A percentile compares a stretch with the other conserved stretches of the same genome.
Evolutionary conservation across 2,113 vertebrate species (phyloP).

Genomic region (Campylomormyrus tamandua): DNA sequence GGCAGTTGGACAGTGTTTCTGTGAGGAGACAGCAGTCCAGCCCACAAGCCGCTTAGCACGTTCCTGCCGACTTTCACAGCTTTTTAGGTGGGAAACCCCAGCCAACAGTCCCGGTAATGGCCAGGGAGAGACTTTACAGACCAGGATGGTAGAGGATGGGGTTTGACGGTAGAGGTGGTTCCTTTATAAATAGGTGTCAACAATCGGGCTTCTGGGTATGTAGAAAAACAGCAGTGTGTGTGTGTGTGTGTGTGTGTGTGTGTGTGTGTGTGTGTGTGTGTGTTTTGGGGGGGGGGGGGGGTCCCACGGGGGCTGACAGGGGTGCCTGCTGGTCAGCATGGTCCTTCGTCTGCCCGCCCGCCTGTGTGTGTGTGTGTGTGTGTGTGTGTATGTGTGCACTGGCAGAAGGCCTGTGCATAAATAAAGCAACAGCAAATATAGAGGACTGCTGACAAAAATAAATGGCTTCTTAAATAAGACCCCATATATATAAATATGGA

Average conservation of each 20-base stretch:
- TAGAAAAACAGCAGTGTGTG: neutral
- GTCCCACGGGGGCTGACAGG: neutral
- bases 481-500: conserved; percentile 21
- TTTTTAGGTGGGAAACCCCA: neutral
- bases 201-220: neutral
- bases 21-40: neutral
- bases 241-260: neutral
- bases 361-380: neutral
- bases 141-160: neutral
- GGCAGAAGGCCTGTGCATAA: neutral
- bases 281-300: neutral
- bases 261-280: neutral
- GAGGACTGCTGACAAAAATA: conserved; percentile 19
- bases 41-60: neutral
- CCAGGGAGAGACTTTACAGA: neutral
- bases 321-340: neutral
- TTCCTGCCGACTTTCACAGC: neutral
- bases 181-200: neutral
- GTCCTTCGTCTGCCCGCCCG: neutral
- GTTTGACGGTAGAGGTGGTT: neutral
- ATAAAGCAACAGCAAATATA: conserved; percentile 22
- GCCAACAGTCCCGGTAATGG: neutral
- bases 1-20: neutral
- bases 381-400: neutral
- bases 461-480: conserved; percentile 21